Percentiles rank a stretch among this genome's conserved stretches.
Conservation (phyloP, 2,888 invertebrate genomes). For the Drosophila percnosoma region DNA sequence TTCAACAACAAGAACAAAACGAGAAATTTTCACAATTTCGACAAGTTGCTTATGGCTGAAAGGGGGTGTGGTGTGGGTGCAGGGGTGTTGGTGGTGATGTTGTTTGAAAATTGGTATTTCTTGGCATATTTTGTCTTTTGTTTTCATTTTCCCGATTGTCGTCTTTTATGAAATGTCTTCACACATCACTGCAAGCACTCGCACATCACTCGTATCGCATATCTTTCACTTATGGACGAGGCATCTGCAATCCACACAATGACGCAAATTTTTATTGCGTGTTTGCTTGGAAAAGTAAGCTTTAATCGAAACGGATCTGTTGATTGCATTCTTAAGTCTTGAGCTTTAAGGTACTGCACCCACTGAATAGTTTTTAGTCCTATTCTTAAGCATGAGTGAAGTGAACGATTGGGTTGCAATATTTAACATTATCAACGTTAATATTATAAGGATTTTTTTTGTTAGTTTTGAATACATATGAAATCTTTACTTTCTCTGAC, state of each 20-base stretch:
- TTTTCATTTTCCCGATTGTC: slow-evolving; percentile 14
- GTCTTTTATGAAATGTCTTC: slow-evolving; percentile 6
- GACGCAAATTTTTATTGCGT: background rate
- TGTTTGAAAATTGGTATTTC: slow-evolving; percentile 26
- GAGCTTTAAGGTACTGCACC: no score
- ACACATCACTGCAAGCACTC: slow-evolving; percentile 2
- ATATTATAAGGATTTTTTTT: no score
- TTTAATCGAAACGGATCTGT: background rate
- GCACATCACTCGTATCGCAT: slow-evolving; percentile 13
- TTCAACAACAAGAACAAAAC: slow-evolving; percentile 2
- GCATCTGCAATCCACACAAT: background rate
- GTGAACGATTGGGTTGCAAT: background rate
- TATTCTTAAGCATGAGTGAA: background rate
- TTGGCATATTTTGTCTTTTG: slow-evolving; percentile 37
- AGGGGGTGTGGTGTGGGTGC: background rate
- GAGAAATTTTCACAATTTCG: slow-evolving; percentile 36
- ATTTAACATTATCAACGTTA: background rate
- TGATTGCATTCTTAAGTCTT: background rate
- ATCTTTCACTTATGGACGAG: background rate
- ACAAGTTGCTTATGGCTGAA: slow-evolving; percentile 21
- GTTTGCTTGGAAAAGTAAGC: background rate
- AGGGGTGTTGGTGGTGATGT: background rate
- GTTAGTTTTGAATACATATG: background rate
- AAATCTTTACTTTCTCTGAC: background rate
- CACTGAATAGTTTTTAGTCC: background rate